These are phyloP conservation scores for Novumbra hubbsi DNA, from an alignment of 2,797 vertebrate species.

Conservation along the genomic window DNA sequence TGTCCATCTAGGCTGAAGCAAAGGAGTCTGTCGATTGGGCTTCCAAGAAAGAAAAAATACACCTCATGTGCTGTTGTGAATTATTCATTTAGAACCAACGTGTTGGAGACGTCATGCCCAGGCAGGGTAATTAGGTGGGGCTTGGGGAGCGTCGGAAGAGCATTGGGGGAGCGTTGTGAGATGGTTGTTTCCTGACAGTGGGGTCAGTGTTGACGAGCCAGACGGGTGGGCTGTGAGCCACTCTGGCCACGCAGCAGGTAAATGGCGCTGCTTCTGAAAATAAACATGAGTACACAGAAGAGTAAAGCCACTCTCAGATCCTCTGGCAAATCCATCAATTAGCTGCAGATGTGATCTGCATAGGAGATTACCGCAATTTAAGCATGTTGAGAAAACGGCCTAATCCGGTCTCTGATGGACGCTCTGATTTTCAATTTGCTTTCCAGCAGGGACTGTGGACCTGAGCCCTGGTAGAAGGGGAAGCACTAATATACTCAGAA, in stretches of 20 bases:
- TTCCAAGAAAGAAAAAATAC: slow-evolving; percentile 55
- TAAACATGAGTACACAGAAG: slow-evolving; percentile 66
- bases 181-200: slow-evolving; percentile 52
- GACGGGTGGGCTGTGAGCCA: slow-evolving; percentile 28
- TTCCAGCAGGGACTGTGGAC: slow-evolving; percentile 52
- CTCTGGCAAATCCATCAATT: slow-evolving; percentile 80
- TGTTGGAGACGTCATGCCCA: slow-evolving; percentile 42
- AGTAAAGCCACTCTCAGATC: slow-evolving; percentile 65
- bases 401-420: slow-evolving; percentile 73
- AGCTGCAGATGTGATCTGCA: slow-evolving; percentile 79
- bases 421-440: slow-evolving; percentile 65
- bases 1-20: slow-evolving; percentile 36
- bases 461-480: slow-evolving; percentile 38
- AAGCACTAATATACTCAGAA: slow-evolving; percentile 36
- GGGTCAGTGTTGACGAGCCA: slow-evolving; percentile 54
- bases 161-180: slow-evolving; percentile 30
- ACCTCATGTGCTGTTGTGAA: slow-evolving; percentile 55
- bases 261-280: slow-evolving; percentile 68
- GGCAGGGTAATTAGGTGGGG: slow-evolving; percentile 54
- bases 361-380: slow-evolving; percentile 75
- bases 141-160: slow-evolving; percentile 30
- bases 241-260: slow-evolving; percentile 54
- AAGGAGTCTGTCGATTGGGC: background rate
- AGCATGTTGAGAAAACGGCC: slow-evolving; percentile 64
- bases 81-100: slow-evolving; percentile 65